A percentile compares a stretch with the other conserved stretches of the same genome.
phyloP scores from a whole-genome alignment of 2,113 vertebrate species.

The Cervus canadensis region DNA sequence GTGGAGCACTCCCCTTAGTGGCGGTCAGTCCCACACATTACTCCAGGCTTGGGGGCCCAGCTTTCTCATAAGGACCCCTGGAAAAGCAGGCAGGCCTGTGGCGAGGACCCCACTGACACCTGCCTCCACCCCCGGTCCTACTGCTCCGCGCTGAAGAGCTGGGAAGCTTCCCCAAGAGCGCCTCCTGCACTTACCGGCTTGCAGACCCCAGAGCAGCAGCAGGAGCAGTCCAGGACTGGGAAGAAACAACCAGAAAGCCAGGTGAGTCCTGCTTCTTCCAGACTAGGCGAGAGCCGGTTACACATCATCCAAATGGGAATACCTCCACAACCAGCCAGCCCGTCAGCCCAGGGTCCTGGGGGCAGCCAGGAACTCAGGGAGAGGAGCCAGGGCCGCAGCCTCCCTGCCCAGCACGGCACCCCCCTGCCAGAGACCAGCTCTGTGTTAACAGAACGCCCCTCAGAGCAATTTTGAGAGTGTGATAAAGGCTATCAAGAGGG shows the following conservation, averaged over 20 bases:
- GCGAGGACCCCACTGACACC: fast-evolving
- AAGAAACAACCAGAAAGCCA: constrained; percentile 9
- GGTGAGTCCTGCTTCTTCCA: background rate
- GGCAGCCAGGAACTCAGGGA: background rate
- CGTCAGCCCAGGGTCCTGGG: fast-evolving
- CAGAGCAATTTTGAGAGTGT: background rate
- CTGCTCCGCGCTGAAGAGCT: fast-evolving
- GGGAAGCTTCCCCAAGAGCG: background rate
- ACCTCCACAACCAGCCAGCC: background rate
- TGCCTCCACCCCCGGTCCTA: fast-evolving
- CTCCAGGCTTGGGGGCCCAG: background rate
- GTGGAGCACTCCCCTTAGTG: fast-evolving
- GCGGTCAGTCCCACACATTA: fast-evolving
- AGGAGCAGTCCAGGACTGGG: constrained; percentile 66
- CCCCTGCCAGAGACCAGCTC: background rate
- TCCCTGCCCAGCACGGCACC: background rate
- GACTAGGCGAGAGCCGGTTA: fast-evolving
- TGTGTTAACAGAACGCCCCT: fast-evolving
- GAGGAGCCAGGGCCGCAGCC: background rate
- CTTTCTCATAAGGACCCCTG: background rate
- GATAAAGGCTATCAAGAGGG: background rate
- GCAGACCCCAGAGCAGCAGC: constrained; percentile 61
- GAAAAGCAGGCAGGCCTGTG: background rate
- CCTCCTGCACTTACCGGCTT: constrained; percentile 71
- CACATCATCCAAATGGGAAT: background rate